phyloP scores from a whole-genome alignment of 1,140 invertebrate species.

The Brachionus koreanus region DNA sequence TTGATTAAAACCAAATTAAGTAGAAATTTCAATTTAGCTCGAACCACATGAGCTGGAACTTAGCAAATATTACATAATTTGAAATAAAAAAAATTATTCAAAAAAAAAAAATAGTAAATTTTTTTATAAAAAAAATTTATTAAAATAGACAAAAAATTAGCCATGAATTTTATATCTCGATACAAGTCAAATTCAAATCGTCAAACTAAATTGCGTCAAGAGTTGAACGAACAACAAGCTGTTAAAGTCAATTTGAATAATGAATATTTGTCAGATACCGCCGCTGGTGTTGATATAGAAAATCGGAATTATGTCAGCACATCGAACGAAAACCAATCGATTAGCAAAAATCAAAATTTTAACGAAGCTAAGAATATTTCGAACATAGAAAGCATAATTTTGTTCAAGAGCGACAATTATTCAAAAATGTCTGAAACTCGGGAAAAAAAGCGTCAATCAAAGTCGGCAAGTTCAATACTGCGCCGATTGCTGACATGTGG shows the following conservation, averaged over 20 bases:
- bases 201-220: neutral
- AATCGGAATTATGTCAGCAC: too few relatives aligned
- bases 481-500: neutral
- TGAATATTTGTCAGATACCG: neutral
- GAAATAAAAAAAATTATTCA: neutral
- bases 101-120: neutral
- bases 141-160: neutral
- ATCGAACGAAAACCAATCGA: neutral
- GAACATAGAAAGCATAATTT: neutral
- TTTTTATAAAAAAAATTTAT: neutral
- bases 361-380: neutral
- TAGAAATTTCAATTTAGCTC: conserved; percentile 17
- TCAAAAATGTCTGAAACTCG: neutral
- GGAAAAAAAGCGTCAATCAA: conserved; percentile 20
- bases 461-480: conserved; percentile 5
- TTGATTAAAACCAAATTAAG: neutral
- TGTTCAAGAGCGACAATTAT: neutral
- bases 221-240: neutral
- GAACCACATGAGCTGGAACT: conserved; percentile 24
- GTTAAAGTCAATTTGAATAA: neutral
- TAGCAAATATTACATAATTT: neutral
- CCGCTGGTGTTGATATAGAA: neutral
- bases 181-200: neutral
- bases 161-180: conserved; percentile 32
- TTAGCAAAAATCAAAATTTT: neutral